These are phyloP conservation scores for Agrilus biguttatus DNA, from an alignment of 2,888 invertebrate genomes.

Conservation along the genomic window DNA sequence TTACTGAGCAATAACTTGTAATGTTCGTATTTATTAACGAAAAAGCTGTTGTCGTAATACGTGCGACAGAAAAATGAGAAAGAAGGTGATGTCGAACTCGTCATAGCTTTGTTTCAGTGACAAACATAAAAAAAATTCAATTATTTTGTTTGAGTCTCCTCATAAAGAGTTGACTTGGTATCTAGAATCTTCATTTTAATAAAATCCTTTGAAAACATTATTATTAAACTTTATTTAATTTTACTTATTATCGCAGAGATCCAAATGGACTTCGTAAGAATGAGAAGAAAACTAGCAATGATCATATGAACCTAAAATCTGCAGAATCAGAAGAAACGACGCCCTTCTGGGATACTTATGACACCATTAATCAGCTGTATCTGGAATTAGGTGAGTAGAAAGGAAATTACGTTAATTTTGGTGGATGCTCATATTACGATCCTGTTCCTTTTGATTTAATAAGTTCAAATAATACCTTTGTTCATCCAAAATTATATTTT, in stretches of 20 bases:
- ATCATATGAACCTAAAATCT: conserved; percentile 14
- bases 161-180: too few relatives aligned
- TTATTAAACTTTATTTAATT: not conserved
- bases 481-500: too few relatives aligned
- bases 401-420: not conserved
- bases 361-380: conserved; percentile 80
- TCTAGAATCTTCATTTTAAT: too few relatives aligned
- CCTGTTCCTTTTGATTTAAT: not conserved
- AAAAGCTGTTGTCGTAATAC: too few relatives aligned
- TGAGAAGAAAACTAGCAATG: conserved; percentile 20
- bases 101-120: too few relatives aligned
- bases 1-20: too few relatives aligned
- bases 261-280: conserved; percentile 43
- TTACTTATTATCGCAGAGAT: conserved; percentile 38
- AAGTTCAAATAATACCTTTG: not conserved
- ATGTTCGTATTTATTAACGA: too few relatives aligned
- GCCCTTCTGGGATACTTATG: conserved; percentile 82
- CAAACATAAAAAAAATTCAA: too few relatives aligned
- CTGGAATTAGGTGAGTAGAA: conserved; percentile 55
- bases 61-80: too few relatives aligned
- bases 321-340: conserved; percentile 31
- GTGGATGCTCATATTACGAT: not conserved
- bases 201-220: too few relatives aligned
- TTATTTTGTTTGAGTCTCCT: too few relatives aligned
- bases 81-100: too few relatives aligned